Base-by-base conservation (phyloP, 1,140 invertebrate species). In the Drosophila sp. region DNA sequence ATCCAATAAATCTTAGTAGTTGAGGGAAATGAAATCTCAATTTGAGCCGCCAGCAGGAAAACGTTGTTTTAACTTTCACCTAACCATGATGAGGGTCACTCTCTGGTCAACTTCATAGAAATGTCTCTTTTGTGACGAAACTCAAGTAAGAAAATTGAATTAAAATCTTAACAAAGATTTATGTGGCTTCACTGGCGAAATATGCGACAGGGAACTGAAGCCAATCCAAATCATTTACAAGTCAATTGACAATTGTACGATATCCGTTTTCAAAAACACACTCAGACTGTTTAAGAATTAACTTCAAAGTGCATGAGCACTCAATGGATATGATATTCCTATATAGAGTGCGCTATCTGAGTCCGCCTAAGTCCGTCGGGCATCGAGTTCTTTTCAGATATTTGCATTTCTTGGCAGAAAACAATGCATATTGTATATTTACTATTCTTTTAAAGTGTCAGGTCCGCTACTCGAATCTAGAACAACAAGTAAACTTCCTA, bases 151-250 rank as follows among this genome's bases (percentile, higher is more conserved):
- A 40, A 76, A 80, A 76, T 81, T 76, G 27, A 76, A 72, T 87
- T 72, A 72, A 72, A 72, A 71, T 66, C 72, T 87, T 76, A 87
- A 87, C 83, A 82, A 78, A 73, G 82, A 87, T 87, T 87, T 87
- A 87, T 87, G 40, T 59, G 74, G 7, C 58, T 46, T 40, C 34
- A 40, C 32, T 45, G 65, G 41, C 53, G 43, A 41, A 16, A 36
- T 13, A 34, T 18, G 45, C 14, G 5, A 21, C 36, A 50, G 25
- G 38, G 40, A 58, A 50, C 56, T 27, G 38, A 51, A 53, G 46
- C 57, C 34, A 76, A 46, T 58, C 46, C 46, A 65, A 75, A 82
- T 29, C 61, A 72, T 80, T 77, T 80, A 78, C 62, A 84, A 84
- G 61, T 86, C 82, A 87, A 87, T 81, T 80, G 72, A 72, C 72